A percentile compares a stretch with the other conserved stretches of the same genome.
Conservation (phyloP, 2,113 vertebrate genomes). For the Pan paniscus region DNA sequence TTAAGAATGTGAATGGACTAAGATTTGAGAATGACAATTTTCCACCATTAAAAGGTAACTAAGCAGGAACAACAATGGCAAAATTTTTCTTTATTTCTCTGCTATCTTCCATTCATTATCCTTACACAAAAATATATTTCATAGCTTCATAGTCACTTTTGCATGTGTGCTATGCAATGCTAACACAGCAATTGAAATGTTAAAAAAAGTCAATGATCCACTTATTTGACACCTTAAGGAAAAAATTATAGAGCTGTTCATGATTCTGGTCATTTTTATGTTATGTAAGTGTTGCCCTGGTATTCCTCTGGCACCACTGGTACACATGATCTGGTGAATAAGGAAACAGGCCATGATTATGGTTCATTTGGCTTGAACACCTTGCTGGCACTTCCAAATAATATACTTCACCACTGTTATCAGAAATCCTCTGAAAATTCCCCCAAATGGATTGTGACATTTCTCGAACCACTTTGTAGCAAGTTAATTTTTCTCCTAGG, state of each 20-base stretch:
- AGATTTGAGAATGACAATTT: background rate
- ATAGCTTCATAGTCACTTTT: background rate
- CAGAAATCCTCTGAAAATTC: background rate
- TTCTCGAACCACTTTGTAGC: background rate
- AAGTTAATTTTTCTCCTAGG: background rate
- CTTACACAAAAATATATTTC: background rate
- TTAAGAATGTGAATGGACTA: background rate
- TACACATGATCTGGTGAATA: background rate
- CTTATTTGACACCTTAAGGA: background rate
- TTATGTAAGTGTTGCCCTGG: background rate
- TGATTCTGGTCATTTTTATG: background rate
- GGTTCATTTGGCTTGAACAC: background rate
- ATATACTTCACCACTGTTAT: background rate
- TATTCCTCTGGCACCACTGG: background rate
- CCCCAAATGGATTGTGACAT: background rate
- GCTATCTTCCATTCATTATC: background rate
- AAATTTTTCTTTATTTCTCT: background rate
- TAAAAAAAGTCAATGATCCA: background rate
- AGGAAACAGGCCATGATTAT: background rate
- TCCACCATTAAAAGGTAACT: background rate
- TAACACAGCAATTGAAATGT: background rate
- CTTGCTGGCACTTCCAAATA: background rate
- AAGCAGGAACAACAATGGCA: background rate
- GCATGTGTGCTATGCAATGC: background rate
- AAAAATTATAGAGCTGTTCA: background rate